Conservation (phyloP, 2,113 vertebrate species). For the Cololabis saira region DNA sequence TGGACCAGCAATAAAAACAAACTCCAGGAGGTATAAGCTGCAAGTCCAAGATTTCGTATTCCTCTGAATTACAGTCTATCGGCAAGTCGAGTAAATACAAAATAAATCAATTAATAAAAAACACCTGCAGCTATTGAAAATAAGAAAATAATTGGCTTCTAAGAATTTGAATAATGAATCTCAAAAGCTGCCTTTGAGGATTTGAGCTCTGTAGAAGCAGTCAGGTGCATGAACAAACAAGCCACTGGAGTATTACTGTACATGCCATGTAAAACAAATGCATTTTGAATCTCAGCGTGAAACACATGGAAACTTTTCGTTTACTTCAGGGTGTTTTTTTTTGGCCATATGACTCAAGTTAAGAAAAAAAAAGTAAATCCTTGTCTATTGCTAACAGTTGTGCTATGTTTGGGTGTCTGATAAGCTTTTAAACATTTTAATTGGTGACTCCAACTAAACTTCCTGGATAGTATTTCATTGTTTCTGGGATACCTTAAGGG, state of each 20-base stretch:
- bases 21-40: not conserved
- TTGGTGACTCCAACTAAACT: conserved; percentile 16
- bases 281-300: conserved; percentile 43
- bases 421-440: conserved; percentile 21
- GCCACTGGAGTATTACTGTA: conserved; percentile 29
- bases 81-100: conserved; percentile 13
- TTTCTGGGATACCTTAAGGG: conserved; percentile 4
- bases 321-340: conserved; percentile 35
- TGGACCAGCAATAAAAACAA: conserved; percentile 24
- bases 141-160: conserved; percentile 53
- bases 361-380: conserved; percentile 15
- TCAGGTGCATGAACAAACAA: conserved; percentile 32
- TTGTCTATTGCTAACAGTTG: not conserved
- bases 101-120: not conserved
- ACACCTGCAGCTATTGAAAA: conserved; percentile 42
- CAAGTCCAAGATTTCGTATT: conserved; percentile 9
- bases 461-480: conserved; percentile 26
- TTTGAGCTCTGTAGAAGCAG: conserved; percentile 44
- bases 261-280: conserved; percentile 33
- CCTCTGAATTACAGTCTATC: conserved; percentile 25
- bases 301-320: conserved; percentile 53
- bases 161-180: conserved; percentile 56
- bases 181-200: conserved; percentile 45
- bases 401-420: conserved; percentile 2
- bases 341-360: conserved; percentile 8